A percentile compares a stretch with the other conserved stretches of the same genome.
Conservation (phyloP, 2,888 invertebrate species). For the Exocentrus adspersus region DNA sequence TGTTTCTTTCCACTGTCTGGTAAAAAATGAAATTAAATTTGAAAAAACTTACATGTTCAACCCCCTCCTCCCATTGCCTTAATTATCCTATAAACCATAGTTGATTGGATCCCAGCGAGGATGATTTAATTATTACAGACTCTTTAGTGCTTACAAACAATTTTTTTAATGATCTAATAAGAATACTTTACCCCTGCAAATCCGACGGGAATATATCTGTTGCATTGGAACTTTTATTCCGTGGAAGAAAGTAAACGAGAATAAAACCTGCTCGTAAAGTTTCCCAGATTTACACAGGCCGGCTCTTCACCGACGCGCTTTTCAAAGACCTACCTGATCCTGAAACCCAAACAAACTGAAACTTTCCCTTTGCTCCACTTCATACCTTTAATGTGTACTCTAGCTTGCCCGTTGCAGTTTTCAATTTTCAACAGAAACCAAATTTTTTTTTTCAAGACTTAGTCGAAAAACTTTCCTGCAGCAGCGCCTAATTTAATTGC, state of each 20-base stretch:
- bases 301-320: constrained; percentile 3
- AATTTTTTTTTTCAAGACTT: no score
- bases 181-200: no score
- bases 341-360: constrained; percentile 15
- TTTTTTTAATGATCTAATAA: no score
- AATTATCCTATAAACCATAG: no score
- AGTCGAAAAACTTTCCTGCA: background rate
- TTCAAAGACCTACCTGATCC: constrained; percentile 1
- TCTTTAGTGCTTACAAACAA: no score
- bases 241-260: background rate
- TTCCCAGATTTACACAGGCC: constrained; percentile 14
- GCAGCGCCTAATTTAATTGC: constrained; percentile 4
- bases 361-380: constrained; percentile 14
- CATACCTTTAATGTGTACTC: background rate
- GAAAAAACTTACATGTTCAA: no score
- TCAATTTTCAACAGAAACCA: no score
- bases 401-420: background rate
- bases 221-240: constrained; percentile 10
- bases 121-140: no score
- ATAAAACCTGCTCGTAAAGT: constrained; percentile 20
- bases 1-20: no score
- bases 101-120: no score
- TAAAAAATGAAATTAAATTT: no score
- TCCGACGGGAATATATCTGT: background rate
- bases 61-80: no score